A percentile compares a stretch with the other conserved stretches of the same genome.
Conservation (phyloP, 2,888 invertebrate species). For the Drosophila nigricruria region DNA sequence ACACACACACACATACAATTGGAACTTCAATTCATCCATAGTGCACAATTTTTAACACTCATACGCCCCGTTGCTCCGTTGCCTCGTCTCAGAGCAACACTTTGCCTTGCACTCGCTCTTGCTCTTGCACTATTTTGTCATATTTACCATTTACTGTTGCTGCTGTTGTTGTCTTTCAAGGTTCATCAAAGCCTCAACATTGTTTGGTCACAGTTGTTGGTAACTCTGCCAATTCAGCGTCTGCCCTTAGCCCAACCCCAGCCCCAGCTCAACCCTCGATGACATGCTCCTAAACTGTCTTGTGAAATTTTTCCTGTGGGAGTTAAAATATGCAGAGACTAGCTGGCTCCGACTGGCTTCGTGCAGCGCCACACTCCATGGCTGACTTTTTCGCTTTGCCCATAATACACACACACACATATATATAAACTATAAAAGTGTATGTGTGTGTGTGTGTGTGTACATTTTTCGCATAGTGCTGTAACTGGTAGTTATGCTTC, state of each 20-base stretch:
- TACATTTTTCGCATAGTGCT: conserved; percentile 49
- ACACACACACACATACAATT: conserved; percentile 40
- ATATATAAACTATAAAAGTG: neutral
- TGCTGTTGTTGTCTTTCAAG: conserved; percentile 67
- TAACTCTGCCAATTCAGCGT: conserved; percentile 45
- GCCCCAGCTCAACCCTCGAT: conserved; percentile 11
- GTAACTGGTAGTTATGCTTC: conserved; percentile 69
- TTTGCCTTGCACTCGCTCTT: conserved; percentile 34
- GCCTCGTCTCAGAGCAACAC: conserved; percentile 32
- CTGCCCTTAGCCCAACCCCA: neutral
- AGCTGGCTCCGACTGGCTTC: conserved; percentile 39
- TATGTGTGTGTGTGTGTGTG: neutral
- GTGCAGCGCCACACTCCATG: conserved; percentile 9
- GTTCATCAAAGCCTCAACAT: conserved; percentile 80
- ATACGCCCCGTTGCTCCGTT: conserved; percentile 66
- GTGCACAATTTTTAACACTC: conserved; percentile 78
- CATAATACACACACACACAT: conserved; percentile 9
- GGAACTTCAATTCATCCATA: conserved; percentile 73
- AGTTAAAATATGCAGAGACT: conserved; percentile 75
- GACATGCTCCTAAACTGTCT: conserved; percentile 72
- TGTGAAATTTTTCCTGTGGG: conserved; percentile 78
- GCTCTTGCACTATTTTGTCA: conserved; percentile 63
- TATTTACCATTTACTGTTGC: conserved; percentile 52
- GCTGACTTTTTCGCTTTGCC: conserved; percentile 64
- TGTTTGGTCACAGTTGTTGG: conserved; percentile 78